Conservation (phyloP, 2,113 vertebrate genomes). For the Rhagologus leucostigma region DNA sequence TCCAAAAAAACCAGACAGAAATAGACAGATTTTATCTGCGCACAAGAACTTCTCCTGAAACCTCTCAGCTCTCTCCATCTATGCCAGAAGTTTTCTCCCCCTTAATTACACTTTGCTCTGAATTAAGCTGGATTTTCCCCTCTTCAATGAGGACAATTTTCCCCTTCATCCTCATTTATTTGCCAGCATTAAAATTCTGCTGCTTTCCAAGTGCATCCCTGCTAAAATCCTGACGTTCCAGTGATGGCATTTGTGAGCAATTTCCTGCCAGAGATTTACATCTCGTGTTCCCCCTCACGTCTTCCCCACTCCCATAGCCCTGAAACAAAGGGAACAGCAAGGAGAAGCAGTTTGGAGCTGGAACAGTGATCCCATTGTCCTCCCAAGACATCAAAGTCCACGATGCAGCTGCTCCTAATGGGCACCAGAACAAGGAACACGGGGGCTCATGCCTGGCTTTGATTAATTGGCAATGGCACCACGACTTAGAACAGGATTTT, state of each 20-base stretch:
- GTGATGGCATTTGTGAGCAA: not conserved
- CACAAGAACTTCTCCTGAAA: not conserved
- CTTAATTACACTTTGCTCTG: not conserved
- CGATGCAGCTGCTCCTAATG: conserved; percentile 34
- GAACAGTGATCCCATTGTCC: not conserved
- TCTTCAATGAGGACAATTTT: not conserved
- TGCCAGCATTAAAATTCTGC: not conserved
- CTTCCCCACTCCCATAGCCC: not conserved
- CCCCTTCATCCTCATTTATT: not conserved
- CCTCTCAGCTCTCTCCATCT: not conserved
- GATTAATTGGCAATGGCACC: conserved; percentile 66
- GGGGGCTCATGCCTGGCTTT: not conserved
- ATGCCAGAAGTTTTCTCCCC: not conserved
- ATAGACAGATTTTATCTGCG: accelerated
- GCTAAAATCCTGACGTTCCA: not conserved
- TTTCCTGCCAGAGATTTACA: not conserved
- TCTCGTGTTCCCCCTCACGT: not conserved
- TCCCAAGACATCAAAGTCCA: not conserved
- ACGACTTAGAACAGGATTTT: conserved; percentile 52
- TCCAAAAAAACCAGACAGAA: not conserved
- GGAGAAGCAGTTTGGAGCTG: not conserved
- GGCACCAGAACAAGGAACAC: not conserved
- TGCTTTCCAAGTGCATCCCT: not conserved
- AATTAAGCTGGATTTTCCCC: not conserved
- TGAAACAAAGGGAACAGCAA: not conserved